Evolutionary conservation across 2,797 vertebrate genomes (phyloP).

Genomic region (Poeciliopsis gracilis): DNA sequence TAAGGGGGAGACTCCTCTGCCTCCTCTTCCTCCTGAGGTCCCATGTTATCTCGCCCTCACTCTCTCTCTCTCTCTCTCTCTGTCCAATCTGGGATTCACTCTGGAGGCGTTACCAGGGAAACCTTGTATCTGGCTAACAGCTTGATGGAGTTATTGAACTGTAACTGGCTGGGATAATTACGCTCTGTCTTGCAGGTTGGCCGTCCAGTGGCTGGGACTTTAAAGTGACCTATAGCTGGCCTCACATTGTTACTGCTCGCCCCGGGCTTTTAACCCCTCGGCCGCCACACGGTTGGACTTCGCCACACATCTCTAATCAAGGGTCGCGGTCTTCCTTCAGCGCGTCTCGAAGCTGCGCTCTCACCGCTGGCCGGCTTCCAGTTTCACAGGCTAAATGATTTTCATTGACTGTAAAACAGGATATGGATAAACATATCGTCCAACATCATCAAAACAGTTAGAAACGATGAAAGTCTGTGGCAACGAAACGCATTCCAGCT

Average conservation of each 20-base stretch:
- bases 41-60: slow-evolving; percentile 41
- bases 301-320: not conserved
- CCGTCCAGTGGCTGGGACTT: slow-evolving; percentile 89
- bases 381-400: not conserved
- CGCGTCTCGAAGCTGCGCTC: not conserved
- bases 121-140: slow-evolving; percentile 93
- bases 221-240: slow-evolving; percentile 90
- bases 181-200: slow-evolving; percentile 95
- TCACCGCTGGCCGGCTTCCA: not conserved
- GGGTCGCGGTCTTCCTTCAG: not conserved
- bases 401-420: not conserved
- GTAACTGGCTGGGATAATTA: slow-evolving; percentile 97
- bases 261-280: slow-evolving; percentile 85
- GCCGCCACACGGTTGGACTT: slow-evolving; percentile 33
- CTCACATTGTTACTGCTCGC: slow-evolving; percentile 85
- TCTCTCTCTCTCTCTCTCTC: slow-evolving; percentile 74
- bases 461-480: not conserved
- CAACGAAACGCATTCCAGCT: not conserved
- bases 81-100: slow-evolving; percentile 85
- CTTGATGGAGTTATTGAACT: slow-evolving; percentile 98
- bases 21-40: slow-evolving; percentile 38
- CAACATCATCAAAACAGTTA: not conserved
- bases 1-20: slow-evolving; percentile 29
- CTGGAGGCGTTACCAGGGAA: slow-evolving; percentile 91
- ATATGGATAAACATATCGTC: not conserved